Evolutionary conservation across 2,888 invertebrate genomes (phyloP), one percentile per base, ranked within the genome.

Genomic region (Fissipunctia ypsillon): DNA sequence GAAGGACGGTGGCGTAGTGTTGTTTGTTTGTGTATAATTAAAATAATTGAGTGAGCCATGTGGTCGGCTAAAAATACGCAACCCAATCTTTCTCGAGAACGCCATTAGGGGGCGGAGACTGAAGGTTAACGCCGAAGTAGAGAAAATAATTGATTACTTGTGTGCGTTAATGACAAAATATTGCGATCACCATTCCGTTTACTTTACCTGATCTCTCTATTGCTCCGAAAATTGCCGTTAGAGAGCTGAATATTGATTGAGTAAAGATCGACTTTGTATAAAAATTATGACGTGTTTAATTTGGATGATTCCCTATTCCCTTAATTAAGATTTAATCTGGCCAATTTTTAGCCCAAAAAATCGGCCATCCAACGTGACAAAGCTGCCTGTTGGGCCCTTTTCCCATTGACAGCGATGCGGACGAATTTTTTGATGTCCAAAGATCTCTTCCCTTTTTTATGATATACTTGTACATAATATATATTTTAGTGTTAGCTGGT

Each of bases 31-130:
- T 60, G 35, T 78, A 38, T 72, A 78, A 78, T 80, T 82, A 80
- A 80, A 82, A 72, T 72, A 80, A 82, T 78, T 80, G 57, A 78
- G 59, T 67, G n/a, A 67, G 59, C 63, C 72, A 65, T 72, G 56
- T 80, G 78, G 50, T 54, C 57, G 38, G 31, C 59, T 67, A 82
- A 72, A 81, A 82, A 82, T 72, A 80, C 50, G 72, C 31, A 64
- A 64, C 64, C 54, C 67, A 72, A 78, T 83, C 69, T 78, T 65
- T 54, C 73, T 68, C 73, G 59, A 73, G 64, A 65, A 65, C 78
- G 35, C 56, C 73, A 65, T 80, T 83, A 80, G 19, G 50, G 31
- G 16, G 14, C 25, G n/a, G 43, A 1, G 6, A 48, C 52, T 64
- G 63, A 83, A 72, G 67, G 83, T 68, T 68, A 67, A 67, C 56